Evolutionary conservation across 2,888 invertebrate genomes (phyloP).

Genomic region (Stratiomys singularior): DNA sequence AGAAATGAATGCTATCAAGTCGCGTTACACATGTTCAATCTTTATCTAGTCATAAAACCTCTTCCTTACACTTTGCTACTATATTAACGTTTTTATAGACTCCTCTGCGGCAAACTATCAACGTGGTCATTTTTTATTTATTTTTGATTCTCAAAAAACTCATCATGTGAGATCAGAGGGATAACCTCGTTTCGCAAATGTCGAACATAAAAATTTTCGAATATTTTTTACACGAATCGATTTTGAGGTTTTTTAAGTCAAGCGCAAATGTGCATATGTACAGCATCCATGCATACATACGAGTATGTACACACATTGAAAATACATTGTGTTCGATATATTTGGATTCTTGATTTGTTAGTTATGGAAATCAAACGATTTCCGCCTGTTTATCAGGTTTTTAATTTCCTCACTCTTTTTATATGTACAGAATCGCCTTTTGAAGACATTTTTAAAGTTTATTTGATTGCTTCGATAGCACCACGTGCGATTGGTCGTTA

Average conservation of each 20-base stretch:
- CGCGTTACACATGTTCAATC: too few relatives aligned
- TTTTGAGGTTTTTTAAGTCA: too few relatives aligned
- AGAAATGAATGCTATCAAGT: too few relatives aligned
- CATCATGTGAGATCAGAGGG: background rate
- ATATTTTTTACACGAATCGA: too few relatives aligned
- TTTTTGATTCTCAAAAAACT: too few relatives aligned
- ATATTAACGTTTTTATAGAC: too few relatives aligned
- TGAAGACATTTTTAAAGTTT: slow-evolving; percentile 2
- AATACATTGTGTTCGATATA: background rate
- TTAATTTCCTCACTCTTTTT: background rate
- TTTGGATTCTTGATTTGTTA: slow-evolving; percentile 7
- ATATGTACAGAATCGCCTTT: background rate
- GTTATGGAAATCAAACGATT: slow-evolving; percentile 20
- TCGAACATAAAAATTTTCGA: slow-evolving; percentile 42
- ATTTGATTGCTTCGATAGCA: background rate
- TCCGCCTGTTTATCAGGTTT: slow-evolving; percentile 37
- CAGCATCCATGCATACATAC: background rate
- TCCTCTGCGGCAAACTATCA: too few relatives aligned
- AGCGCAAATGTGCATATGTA: background rate
- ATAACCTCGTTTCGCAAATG: slow-evolving; percentile 45
- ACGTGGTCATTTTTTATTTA: too few relatives aligned
- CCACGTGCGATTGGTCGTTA: background rate
- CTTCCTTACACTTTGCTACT: too few relatives aligned
- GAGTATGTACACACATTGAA: too few relatives aligned
- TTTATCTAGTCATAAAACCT: too few relatives aligned